Conservation (phyloP, 2,888 invertebrate genomes). For the Pyrocoelia pectoralis region DNA sequence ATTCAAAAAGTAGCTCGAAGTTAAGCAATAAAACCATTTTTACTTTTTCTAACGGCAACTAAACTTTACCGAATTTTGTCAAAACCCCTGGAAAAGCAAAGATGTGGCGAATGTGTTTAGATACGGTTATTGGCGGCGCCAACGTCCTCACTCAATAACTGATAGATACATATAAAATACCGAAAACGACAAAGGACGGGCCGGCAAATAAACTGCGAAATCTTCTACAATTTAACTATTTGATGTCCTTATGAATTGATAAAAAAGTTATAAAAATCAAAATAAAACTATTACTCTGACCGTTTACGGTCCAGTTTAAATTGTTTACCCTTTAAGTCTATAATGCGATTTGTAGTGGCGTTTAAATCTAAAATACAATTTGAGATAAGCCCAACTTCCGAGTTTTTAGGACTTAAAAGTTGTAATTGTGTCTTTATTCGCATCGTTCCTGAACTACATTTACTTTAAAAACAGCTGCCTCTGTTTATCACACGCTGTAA, state of each 20-base stretch:
- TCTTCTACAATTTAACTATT: conserved; percentile 27
- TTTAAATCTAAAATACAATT: background rate
- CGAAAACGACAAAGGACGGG: conserved; percentile 23
- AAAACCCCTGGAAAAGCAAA: conserved; percentile 2
- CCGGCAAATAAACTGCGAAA: conserved; percentile 32
- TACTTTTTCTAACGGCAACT: background rate
- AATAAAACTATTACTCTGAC: conserved; percentile 10
- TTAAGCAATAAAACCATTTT: background rate
- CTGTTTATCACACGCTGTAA: no score
- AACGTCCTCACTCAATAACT: conserved; percentile 38
- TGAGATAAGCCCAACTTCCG: background rate
- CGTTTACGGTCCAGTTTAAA: background rate
- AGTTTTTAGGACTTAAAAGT: background rate
- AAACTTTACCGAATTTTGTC: background rate
- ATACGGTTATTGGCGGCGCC: conserved; percentile 42
- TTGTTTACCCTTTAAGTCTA: conserved; percentile 4
- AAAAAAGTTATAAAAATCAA: conserved; percentile 12
- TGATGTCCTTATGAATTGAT: conserved; percentile 22
- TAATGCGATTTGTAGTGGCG: background rate
- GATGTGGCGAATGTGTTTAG: conserved; percentile 38
- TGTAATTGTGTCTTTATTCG: background rate
- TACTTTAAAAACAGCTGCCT: background rate
- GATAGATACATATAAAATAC: conserved; percentile 25
- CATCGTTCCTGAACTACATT: background rate
- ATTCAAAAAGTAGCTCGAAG: background rate